A percentile compares a stretch with the other conserved stretches of the same genome.
Evolutionary conservation across 2,888 invertebrate species (phyloP).

Genomic region (Diaperis boleti): DNA sequence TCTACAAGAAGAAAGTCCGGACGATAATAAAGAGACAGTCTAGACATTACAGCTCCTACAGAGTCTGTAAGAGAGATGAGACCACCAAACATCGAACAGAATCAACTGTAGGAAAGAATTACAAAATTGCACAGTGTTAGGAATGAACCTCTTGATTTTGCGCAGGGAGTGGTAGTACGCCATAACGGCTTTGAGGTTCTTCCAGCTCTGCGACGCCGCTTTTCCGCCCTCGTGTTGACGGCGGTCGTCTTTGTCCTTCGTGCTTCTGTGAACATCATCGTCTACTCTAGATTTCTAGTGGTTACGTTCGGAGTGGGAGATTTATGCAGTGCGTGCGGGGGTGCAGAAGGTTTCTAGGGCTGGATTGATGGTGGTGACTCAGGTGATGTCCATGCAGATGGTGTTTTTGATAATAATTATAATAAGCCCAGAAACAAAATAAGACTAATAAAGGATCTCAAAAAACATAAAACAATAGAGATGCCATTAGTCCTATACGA

Average conservation of each 20-base stretch:
- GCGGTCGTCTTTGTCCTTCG: constrained; percentile 23
- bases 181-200: constrained; percentile 89
- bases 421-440: too few relatives aligned
- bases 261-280: constrained; percentile 38
- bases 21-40: constrained; percentile 31
- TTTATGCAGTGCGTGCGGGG: constrained; percentile 6
- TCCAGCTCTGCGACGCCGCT: constrained; percentile 79
- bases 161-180: constrained; percentile 90
- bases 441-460: too few relatives aligned
- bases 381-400: too few relatives aligned
- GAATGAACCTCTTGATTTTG: constrained; percentile 85
- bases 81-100: constrained; percentile 42
- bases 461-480: too few relatives aligned
- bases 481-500: too few relatives aligned
- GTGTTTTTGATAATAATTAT: too few relatives aligned
- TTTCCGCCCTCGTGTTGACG: constrained; percentile 51
- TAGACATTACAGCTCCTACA: constrained; percentile 38
- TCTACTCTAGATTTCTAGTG: constrained; percentile 33
- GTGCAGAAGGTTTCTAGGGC: not conserved
- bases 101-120: constrained; percentile 42
- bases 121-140: constrained; percentile 39
- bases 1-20: constrained; percentile 20
- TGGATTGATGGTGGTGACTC: too few relatives aligned
- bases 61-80: constrained; percentile 38
- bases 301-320: constrained; percentile 9